Percentiles rank a stretch among this genome's conserved stretches.
Conservation (phyloP, 2,113 vertebrate species). For the Microcebus jonahi region DNA sequence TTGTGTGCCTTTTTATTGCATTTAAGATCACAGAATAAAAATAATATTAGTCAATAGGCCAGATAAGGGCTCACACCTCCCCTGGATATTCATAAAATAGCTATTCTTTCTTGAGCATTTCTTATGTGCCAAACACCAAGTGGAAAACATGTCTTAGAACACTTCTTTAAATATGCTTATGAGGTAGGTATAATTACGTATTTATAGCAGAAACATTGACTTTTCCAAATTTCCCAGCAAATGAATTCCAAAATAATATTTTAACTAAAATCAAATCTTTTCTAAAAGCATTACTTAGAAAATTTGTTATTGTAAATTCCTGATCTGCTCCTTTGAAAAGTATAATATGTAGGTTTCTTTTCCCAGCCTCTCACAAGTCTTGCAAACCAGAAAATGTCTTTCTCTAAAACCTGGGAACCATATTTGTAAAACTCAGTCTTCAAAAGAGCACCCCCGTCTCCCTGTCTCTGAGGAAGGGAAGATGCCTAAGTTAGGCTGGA, state of each 20-base stretch:
- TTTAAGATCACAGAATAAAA: neutral
- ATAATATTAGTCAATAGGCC: neutral
- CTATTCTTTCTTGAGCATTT: neutral
- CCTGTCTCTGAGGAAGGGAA: neutral
- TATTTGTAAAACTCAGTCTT: neutral
- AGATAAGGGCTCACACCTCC: neutral
- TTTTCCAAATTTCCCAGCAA: neutral
- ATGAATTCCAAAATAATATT: neutral
- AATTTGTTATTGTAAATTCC: neutral
- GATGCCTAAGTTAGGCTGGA: neutral
- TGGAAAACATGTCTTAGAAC: neutral
- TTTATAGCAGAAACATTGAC: neutral
- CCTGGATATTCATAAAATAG: neutral
- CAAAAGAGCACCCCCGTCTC: neutral
- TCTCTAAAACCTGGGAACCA: neutral
- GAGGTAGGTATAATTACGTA: neutral
- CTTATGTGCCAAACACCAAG: neutral
- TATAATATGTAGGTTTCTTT: neutral
- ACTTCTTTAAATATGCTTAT: neutral
- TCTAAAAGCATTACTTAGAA: neutral
- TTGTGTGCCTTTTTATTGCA: neutral
- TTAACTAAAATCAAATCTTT: slow-evolving; percentile 4
- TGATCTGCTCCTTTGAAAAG: neutral
- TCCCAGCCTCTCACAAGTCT: neutral
- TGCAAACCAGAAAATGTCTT: neutral